Evolutionary conservation across 2,113 vertebrate genomes (phyloP).

Genomic region (Poeciliopsis occidentalis): DNA sequence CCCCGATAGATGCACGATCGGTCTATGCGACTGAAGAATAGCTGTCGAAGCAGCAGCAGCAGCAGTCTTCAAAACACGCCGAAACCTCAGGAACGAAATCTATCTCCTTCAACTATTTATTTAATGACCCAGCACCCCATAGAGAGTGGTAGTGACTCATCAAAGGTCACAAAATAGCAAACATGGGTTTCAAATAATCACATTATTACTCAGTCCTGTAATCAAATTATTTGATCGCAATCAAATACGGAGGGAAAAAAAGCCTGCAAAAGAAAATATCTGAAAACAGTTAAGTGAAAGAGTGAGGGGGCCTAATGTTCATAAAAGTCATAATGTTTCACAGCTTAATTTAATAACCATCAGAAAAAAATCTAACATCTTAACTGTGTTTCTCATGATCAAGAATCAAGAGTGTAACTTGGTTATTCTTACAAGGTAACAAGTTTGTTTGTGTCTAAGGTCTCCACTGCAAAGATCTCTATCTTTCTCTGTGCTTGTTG

Average conservation of each 20-base stretch:
- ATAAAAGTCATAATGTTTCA: neutral
- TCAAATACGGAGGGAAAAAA: neutral
- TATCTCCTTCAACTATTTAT: neutral
- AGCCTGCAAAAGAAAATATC: neutral
- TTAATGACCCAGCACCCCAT: neutral
- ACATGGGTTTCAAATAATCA: neutral
- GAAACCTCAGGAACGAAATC: too few relatives aligned
- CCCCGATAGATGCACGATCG: neutral
- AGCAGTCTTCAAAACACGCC: neutral
- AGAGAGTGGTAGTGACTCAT: neutral
- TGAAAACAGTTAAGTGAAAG: neutral
- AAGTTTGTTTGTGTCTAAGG: slow-evolving; percentile 13
- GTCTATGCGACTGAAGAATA: neutral
- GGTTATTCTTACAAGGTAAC: slow-evolving; percentile 40
- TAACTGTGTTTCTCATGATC: slow-evolving; percentile 27
- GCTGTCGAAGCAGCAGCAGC: neutral
- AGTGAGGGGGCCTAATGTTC: neutral
- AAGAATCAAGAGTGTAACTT: neutral
- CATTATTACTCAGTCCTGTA: neutral
- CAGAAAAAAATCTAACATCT: slow-evolving; percentile 4
- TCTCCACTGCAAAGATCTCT: neutral
- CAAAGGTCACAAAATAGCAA: slow-evolving; percentile 3
- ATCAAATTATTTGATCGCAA: neutral
- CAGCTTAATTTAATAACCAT: slow-evolving; percentile 21
- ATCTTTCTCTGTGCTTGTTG: neutral